These are phyloP conservation scores for Upupa epops DNA, from an alignment of 2,113 vertebrate species.

Conservation along the genomic window DNA sequence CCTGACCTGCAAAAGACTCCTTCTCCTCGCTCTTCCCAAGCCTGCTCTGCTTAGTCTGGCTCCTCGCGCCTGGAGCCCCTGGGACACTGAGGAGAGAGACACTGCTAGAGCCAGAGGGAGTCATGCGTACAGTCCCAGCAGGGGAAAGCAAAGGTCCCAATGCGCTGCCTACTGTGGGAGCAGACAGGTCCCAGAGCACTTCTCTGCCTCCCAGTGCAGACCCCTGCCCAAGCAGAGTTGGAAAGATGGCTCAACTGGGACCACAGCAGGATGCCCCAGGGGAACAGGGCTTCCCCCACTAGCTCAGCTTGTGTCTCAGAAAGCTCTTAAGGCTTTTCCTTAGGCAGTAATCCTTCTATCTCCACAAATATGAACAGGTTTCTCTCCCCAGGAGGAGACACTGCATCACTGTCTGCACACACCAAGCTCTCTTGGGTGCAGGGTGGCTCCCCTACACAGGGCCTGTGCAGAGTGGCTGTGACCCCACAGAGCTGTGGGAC, in stretches of 20 bases:
- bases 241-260: not conserved
- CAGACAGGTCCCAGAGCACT: not conserved
- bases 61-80: not conserved
- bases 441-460: not conserved
- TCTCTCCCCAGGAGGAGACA: not conserved
- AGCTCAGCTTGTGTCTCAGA: not conserved
- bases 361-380: rapidly evolving
- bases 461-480: not conserved
- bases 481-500: not conserved
- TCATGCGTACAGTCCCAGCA: not conserved
- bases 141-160: not conserved
- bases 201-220: not conserved
- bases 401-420: not conserved
- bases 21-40: not conserved
- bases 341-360: not conserved
- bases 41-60: not conserved
- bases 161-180: not conserved
- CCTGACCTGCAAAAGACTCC: not conserved
- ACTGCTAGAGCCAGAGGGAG: not conserved
- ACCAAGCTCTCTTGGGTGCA: not conserved
- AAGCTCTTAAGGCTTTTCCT: not conserved
- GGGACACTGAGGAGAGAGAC: rapidly evolving
- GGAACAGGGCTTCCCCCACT: not conserved
- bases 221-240: not conserved
- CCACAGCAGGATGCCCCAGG: not conserved